Conservation (phyloP, 2,888 invertebrate genomes). For the Panopea generosa region DNA sequence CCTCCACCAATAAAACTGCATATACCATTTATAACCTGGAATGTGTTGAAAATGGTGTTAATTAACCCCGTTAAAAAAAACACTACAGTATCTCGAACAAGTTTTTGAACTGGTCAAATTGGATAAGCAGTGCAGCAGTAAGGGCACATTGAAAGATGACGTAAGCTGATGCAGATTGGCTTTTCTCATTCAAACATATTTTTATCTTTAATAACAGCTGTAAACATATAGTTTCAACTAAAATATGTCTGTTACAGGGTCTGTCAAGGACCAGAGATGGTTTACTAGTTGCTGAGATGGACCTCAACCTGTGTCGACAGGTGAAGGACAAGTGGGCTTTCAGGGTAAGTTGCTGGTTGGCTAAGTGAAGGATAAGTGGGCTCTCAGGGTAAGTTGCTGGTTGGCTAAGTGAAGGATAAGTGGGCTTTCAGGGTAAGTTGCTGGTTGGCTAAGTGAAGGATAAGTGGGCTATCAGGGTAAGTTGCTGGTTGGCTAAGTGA, state of each 20-base stretch:
- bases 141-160: too few relatives aligned
- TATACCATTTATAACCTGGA: too few relatives aligned
- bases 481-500: not conserved
- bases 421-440: conserved; percentile 94
- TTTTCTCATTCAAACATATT: not conserved
- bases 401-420: conserved; percentile 95
- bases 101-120: too few relatives aligned
- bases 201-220: not conserved
- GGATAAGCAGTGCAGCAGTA: too few relatives aligned
- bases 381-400: conserved; percentile 95
- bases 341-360: conserved; percentile 93
- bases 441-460: not conserved
- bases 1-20: too few relatives aligned
- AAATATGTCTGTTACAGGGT: conserved; percentile 86
- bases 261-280: conserved; percentile 92
- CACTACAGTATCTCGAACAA: too few relatives aligned
- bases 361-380: conserved; percentile 97
- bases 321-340: conserved; percentile 97
- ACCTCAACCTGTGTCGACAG: conserved; percentile 97
- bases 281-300: conserved; percentile 94
- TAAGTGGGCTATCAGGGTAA: conserved; percentile 1
- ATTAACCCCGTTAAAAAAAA: too few relatives aligned
- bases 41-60: too few relatives aligned
- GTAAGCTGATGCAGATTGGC: too few relatives aligned
- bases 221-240: conserved; percentile 1